These are phyloP conservation scores for Acrocephalus kingi DNA, from an alignment of 2,113 vertebrate species.

Conservation along the genomic window DNA sequence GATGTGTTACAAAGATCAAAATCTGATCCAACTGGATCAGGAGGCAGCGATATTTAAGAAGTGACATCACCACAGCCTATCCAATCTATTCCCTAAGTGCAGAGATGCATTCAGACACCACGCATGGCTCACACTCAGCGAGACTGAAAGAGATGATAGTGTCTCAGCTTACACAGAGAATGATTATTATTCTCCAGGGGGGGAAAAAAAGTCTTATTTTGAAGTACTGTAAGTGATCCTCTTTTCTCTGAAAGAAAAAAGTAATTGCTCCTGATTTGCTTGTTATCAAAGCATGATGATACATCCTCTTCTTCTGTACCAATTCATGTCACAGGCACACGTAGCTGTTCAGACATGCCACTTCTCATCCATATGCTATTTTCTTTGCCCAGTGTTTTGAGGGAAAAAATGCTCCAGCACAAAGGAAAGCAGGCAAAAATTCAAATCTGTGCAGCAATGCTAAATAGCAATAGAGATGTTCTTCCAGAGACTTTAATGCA, in stretches of 20 bases:
- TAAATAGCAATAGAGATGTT: slow-evolving; percentile 10
- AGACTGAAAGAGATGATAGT: background rate
- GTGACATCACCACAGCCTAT: background rate
- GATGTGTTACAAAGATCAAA: background rate
- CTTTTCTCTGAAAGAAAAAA: background rate
- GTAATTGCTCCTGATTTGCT: slow-evolving; percentile 27
- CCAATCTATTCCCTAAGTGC: background rate
- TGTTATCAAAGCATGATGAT: slow-evolving; percentile 28
- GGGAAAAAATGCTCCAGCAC: background rate
- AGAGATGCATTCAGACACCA: background rate
- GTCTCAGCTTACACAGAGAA: background rate
- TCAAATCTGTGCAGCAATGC: background rate
- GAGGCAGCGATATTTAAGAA: background rate
- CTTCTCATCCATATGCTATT: background rate
- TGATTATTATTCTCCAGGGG: background rate
- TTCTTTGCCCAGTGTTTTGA: background rate
- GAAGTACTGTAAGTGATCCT: slow-evolving; percentile 13
- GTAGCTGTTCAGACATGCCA: background rate
- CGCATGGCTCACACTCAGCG: background rate
- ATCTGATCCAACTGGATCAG: background rate
- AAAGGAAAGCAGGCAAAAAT: background rate
- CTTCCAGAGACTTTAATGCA: background rate
- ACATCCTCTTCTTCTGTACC: background rate
- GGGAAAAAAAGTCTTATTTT: background rate
- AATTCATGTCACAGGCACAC: background rate